Conservation (phyloP, 2,797 vertebrate species). For the Malurus leucopterus region DNA sequence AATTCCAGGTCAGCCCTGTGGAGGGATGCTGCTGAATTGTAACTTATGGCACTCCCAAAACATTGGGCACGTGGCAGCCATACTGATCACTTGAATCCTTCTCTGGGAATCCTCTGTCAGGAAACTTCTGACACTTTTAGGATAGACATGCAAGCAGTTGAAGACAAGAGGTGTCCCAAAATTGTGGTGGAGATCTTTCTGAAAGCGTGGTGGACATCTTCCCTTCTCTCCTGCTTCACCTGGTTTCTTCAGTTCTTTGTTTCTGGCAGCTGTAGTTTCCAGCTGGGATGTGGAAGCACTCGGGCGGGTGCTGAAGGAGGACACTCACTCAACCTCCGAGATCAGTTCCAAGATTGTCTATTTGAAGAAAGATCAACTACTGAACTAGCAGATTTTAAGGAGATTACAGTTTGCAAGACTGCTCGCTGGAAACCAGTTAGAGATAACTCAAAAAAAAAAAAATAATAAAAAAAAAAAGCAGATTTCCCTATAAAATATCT, state of each 20-base stretch:
- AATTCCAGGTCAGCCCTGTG: background rate
- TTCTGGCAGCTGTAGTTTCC: background rate
- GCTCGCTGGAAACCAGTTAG: background rate
- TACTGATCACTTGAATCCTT: background rate
- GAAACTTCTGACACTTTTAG: background rate
- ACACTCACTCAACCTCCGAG: background rate
- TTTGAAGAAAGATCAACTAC: background rate
- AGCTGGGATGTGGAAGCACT: background rate
- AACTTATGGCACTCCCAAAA: background rate
- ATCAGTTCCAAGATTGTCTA: background rate
- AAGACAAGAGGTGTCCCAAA: background rate
- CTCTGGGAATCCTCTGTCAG: background rate
- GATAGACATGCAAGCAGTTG: background rate
- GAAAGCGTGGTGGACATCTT: background rate
- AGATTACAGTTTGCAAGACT: background rate
- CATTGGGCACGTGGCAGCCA: background rate
- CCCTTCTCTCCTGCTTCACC: background rate
- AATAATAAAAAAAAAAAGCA: background rate
- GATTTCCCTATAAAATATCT: background rate
- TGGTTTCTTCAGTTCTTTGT: background rate
- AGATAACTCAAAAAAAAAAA: background rate
- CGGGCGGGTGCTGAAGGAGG: rapidly evolving
- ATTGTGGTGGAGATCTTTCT: background rate
- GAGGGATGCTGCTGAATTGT: background rate
- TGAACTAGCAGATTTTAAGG: background rate